These are phyloP conservation scores for Drosophila hamatofila DNA, from an alignment of 2,888 invertebrate genomes.

Conservation along the genomic window DNA sequence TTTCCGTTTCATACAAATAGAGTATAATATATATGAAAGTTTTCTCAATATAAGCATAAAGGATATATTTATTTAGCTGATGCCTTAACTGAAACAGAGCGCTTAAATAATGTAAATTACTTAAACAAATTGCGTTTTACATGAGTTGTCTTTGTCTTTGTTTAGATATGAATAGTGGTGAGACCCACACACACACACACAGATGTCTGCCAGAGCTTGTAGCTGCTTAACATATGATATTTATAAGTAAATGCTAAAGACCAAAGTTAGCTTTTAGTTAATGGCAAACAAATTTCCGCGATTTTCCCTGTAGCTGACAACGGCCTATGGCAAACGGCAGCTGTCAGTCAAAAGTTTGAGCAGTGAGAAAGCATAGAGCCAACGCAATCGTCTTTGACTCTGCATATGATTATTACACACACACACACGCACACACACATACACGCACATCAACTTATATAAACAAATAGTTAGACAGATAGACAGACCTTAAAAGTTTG, in stretches of 20 bases:
- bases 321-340: constrained; percentile 46
- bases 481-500: constrained; percentile 56
- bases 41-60: too few relatives aligned
- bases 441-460: constrained; percentile 11
- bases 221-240: constrained; percentile 4
- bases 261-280: constrained; percentile 21
- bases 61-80: background rate
- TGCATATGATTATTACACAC: constrained; percentile 50
- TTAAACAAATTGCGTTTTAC: background rate
- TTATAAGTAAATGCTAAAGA: constrained; percentile 12
- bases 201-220: background rate
- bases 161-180: background rate
- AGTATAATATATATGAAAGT: too few relatives aligned
- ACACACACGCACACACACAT: constrained; percentile 6
- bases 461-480: constrained; percentile 38
- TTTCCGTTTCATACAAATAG: too few relatives aligned
- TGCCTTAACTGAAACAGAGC: background rate
- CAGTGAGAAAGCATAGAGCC: constrained; percentile 2
- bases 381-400: constrained; percentile 36
- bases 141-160: background rate
- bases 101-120: background rate
- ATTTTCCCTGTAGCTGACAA: constrained; percentile 49
- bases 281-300: constrained; percentile 40
- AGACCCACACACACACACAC: background rate
- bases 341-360: constrained; percentile 54